phyloP scores from a whole-genome alignment of 2,888 invertebrate genomes.

The Drosophila mulleri region DNA sequence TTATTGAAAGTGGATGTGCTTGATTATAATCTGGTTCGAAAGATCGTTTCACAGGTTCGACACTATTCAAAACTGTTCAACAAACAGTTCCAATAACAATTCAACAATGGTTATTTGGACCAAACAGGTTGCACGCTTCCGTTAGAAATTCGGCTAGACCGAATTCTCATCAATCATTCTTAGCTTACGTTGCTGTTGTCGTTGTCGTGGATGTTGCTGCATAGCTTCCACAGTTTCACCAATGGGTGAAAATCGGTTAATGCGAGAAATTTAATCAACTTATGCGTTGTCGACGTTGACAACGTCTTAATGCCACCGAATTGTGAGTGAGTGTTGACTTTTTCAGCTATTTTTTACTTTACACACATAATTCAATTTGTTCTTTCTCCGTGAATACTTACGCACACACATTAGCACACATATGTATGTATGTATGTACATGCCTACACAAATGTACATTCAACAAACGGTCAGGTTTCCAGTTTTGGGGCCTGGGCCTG shows the following conservation, averaged over 20 bases:
- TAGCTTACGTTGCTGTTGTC: slow-evolving; percentile 27
- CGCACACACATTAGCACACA: background rate
- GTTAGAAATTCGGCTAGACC: slow-evolving; percentile 59
- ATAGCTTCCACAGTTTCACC: slow-evolving; percentile 64
- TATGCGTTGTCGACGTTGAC: slow-evolving; percentile 57
- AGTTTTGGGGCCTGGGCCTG: slow-evolving; percentile 67
- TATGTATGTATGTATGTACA: no score
- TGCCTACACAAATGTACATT: background rate
- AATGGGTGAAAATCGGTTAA: slow-evolving; percentile 72
- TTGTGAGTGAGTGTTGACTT: slow-evolving; percentile 51
- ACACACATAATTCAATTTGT: slow-evolving; percentile 67
- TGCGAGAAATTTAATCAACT: slow-evolving; percentile 80
- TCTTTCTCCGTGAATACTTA: slow-evolving; percentile 53
- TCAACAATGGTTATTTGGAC: slow-evolving; percentile 37
- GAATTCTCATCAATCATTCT: slow-evolving; percentile 77
- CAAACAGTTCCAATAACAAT: background rate
- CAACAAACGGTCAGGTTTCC: slow-evolving; percentile 62
- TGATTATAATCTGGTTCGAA: slow-evolving; percentile 66
- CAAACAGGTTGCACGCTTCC: slow-evolving; percentile 51
- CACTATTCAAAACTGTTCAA: background rate
- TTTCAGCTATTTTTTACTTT: slow-evolving; percentile 48
- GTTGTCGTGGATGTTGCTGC: slow-evolving; percentile 14
- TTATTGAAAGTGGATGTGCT: slow-evolving; percentile 72
- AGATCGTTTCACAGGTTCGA: slow-evolving; percentile 31
- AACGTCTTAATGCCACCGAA: slow-evolving; percentile 69